These are phyloP conservation scores for Julus scandinavius DNA, from an alignment of 2,888 invertebrate species.

Conservation along the genomic window DNA sequence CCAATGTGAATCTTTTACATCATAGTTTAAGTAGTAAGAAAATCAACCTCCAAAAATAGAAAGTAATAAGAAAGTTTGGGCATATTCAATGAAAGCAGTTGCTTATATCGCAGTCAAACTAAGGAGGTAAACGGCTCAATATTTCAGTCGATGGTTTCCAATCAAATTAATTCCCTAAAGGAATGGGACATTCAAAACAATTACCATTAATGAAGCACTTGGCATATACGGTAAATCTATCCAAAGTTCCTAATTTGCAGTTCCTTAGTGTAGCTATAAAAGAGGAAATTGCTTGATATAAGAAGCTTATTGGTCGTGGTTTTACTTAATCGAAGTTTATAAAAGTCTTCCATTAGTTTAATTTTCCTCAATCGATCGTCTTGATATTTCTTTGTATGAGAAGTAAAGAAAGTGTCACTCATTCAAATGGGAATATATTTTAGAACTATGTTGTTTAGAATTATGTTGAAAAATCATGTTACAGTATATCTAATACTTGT, in stretches of 20 bases:
- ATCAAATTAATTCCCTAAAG: slow-evolving; percentile 1
- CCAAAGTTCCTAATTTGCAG: background rate
- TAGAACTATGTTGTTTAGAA: too few relatives aligned
- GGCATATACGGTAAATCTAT: background rate
- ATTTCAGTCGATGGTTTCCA: background rate
- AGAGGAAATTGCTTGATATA: background rate
- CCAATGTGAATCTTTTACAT: background rate
- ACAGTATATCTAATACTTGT: too few relatives aligned
- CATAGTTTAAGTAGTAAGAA: background rate
- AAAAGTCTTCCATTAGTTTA: background rate
- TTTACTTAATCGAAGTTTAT: background rate
- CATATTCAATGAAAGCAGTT: background rate
- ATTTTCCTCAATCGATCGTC: background rate
- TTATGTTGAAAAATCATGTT: too few relatives aligned
- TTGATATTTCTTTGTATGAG: too few relatives aligned
- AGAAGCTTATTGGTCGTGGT: background rate
- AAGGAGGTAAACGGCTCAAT: background rate
- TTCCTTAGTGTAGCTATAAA: background rate
- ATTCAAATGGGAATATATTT: too few relatives aligned
- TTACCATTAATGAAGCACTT: slow-evolving; percentile 2
- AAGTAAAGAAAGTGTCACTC: too few relatives aligned
- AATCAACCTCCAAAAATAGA: background rate
- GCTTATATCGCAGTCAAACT: background rate
- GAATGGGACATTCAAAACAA: slow-evolving; percentile 40
- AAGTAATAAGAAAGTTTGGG: background rate